Percentiles rank a stretch among this genome's conserved stretches.
Evolutionary conservation across 2,797 vertebrate genomes (phyloP).

Genomic region (Manis crassicaudata): DNA sequence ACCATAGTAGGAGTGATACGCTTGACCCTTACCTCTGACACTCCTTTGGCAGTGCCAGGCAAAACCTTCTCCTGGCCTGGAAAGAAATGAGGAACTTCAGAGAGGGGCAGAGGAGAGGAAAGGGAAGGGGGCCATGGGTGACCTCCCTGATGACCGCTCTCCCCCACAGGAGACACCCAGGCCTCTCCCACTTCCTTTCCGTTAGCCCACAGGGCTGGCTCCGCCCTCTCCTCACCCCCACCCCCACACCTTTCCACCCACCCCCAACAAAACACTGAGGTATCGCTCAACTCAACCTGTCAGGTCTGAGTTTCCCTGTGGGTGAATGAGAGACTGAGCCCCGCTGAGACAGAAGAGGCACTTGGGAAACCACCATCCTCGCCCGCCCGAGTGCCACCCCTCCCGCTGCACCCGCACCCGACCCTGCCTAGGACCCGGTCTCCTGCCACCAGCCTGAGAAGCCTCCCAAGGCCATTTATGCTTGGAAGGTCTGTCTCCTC

Average conservation of each 20-base stretch:
- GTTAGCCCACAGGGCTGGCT: slow-evolving; percentile 77
- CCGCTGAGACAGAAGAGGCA: neutral
- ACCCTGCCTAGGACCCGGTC: neutral
- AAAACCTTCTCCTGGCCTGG: slow-evolving; percentile 33
- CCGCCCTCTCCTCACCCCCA: slow-evolving; percentile 59
- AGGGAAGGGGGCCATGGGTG: slow-evolving; percentile 58
- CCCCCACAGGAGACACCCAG: slow-evolving; percentile 72
- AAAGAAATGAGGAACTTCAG: slow-evolving; percentile 73
- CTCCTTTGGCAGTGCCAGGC: slow-evolving; percentile 6
- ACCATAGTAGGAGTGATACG: neutral
- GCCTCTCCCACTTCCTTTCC: slow-evolving; percentile 81
- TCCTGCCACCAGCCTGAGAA: neutral
- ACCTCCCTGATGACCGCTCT: slow-evolving; percentile 77
- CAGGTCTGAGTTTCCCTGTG: slow-evolving; percentile 18
- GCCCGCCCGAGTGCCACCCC: too few relatives aligned
- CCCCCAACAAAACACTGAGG: slow-evolving; percentile 46
- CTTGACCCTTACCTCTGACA: neutral
- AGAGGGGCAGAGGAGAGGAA: slow-evolving; percentile 60
- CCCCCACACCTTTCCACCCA: slow-evolving; percentile 66
- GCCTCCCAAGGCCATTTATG: slow-evolving; percentile 47
- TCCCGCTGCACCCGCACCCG: neutral
- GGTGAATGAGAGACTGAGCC: neutral
- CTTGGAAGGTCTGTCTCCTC: slow-evolving; percentile 55
- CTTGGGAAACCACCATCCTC: neutral
- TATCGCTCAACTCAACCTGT: neutral